Conservation (phyloP, 2,888 invertebrate species). For the Dicranocentrus wangi region DNA sequence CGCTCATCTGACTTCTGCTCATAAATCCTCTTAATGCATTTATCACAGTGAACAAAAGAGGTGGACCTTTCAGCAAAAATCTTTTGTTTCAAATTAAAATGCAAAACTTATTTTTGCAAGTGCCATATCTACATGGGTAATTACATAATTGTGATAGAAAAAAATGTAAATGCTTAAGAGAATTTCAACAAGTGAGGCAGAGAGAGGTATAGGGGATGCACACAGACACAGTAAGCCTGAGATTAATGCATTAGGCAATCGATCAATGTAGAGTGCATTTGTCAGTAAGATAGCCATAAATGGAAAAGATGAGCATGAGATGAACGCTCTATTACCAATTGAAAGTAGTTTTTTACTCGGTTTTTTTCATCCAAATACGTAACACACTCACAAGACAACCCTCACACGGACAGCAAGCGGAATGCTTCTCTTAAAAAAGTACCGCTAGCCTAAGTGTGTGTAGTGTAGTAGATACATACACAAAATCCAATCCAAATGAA, state of each 20-base stretch:
- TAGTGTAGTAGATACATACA: not conserved
- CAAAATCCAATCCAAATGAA: not conserved
- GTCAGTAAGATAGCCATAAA: slow-evolving; percentile 70
- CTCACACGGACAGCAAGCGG: not conserved
- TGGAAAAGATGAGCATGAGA: slow-evolving; percentile 68
- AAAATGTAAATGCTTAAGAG: not conserved
- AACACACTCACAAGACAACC: not conserved
- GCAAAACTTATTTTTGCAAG: not conserved
- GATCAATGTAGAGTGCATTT: slow-evolving; percentile 64
- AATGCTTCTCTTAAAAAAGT: slow-evolving; percentile 26
- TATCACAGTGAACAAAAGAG: too few relatives aligned
- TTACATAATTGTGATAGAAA: slow-evolving; percentile 1
- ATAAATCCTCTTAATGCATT: slow-evolving; percentile 19
- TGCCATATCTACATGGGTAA: not conserved
- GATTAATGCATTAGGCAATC: slow-evolving; percentile 54
- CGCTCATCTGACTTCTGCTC: slow-evolving; percentile 10
- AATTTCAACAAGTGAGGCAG: not conserved
- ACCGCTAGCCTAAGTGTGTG: slow-evolving; percentile 28
- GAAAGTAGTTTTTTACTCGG: slow-evolving; percentile 45
- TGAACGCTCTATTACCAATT: slow-evolving; percentile 49
- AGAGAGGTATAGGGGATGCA: too few relatives aligned
- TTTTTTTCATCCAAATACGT: slow-evolving; percentile 27
- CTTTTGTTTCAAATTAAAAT: too few relatives aligned
- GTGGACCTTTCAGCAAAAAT: too few relatives aligned
- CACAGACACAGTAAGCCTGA: too few relatives aligned